Conservation (phyloP, 2,888 invertebrate genomes). For the Lottia gigantea region DNA sequence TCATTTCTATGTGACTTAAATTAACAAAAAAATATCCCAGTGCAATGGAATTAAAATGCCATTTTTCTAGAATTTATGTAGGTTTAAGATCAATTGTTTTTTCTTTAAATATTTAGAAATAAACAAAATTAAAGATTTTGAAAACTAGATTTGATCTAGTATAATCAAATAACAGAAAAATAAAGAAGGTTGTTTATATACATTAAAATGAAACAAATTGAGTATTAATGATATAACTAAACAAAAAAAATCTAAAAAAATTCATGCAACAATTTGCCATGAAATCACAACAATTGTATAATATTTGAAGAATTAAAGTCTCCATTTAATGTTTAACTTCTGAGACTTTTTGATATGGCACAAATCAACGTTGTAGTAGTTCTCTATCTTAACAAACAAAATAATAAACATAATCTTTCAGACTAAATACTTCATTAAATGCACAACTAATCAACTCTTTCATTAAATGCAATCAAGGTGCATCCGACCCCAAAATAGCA, state of each 20-base stretch:
- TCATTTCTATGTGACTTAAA: no score
- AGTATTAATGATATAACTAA: slow-evolving; percentile 1
- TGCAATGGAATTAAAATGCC: background rate
- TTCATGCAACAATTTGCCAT: slow-evolving; percentile 4
- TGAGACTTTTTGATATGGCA: slow-evolving; percentile 8
- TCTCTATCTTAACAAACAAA: background rate
- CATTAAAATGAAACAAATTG: background rate
- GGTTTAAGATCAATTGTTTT: no score
- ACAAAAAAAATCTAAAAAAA: background rate
- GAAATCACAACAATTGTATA: slow-evolving; percentile 5
- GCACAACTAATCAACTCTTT: background rate
- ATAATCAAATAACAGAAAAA: background rate
- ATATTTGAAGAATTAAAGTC: slow-evolving; percentile 3
- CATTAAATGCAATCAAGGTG: background rate
- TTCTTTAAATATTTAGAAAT: background rate
- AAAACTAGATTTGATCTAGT: slow-evolving; percentile 3
- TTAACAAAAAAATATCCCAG: background rate
- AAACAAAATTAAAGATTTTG: background rate
- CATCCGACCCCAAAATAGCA: background rate
- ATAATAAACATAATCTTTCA: background rate
- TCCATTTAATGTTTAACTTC: background rate
- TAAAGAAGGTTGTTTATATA: background rate
- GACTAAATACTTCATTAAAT: background rate
- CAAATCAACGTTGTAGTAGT: background rate
- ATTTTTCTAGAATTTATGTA: background rate